phyloP scores from a whole-genome alignment of 2,797 vertebrate genomes.

The Fundulus diaphanus region DNA sequence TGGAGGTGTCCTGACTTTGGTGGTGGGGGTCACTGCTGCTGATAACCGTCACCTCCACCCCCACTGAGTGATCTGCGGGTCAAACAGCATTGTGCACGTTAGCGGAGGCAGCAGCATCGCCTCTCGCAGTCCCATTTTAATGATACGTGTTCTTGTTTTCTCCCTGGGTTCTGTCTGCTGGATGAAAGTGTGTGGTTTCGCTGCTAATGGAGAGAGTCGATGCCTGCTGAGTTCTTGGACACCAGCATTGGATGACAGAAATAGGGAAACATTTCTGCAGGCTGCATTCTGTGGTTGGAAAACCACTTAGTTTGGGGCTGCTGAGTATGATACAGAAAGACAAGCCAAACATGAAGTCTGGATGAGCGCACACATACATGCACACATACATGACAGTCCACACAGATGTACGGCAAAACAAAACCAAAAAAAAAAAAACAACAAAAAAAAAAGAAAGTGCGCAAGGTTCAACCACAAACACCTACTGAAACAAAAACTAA shows the following conservation, averaged over 20 bases:
- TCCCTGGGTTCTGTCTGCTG: slow-evolving; percentile 52
- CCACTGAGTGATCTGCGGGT: slow-evolving; percentile 86
- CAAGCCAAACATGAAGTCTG: slow-evolving; percentile 65
- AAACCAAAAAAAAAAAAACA: too few species aligned
- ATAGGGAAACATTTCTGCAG: slow-evolving; percentile 73
- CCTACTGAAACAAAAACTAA: slow-evolving; percentile 83
- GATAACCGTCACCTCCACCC: slow-evolving; percentile 86
- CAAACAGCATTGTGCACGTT: slow-evolving; percentile 55
- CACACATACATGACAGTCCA: slow-evolving; percentile 46
- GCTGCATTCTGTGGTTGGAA: slow-evolving; percentile 78
- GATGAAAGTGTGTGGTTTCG: slow-evolving; percentile 70
- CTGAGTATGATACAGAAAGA: slow-evolving; percentile 69
- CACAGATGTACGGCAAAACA: slow-evolving; percentile 37
- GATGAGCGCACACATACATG: slow-evolving; percentile 48
- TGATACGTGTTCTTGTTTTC: slow-evolving; percentile 44
- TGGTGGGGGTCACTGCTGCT: slow-evolving; percentile 90
- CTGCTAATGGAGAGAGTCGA: slow-evolving; percentile 82
- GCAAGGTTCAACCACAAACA: slow-evolving; percentile 61
- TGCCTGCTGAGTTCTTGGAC: slow-evolving; percentile 83
- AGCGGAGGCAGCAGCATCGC: slow-evolving; percentile 29
- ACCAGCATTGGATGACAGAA: slow-evolving; percentile 68
- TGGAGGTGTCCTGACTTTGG: slow-evolving; percentile 89
- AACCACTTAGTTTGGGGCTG: slow-evolving; percentile 73
- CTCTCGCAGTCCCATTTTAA: slow-evolving; percentile 38
- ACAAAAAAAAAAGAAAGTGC: slow-evolving; percentile 37